Percentiles rank a stretch among this genome's conserved stretches.
Evolutionary conservation across 2,888 invertebrate genomes (phyloP).

Genomic region (Acholoe squamosa): DNA sequence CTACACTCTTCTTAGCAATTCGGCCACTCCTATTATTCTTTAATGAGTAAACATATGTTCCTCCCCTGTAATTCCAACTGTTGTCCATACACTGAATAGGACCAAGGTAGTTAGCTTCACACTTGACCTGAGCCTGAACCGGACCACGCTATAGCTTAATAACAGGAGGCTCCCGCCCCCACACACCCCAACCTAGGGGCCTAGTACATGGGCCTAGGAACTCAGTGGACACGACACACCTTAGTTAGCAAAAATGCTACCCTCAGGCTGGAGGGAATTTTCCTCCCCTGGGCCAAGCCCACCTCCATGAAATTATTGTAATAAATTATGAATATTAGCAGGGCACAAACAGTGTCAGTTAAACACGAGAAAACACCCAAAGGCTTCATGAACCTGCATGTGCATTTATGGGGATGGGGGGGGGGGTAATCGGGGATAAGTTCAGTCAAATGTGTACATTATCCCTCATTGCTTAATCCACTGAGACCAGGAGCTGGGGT

Average conservation of each 20-base stretch:
- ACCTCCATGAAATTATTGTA: conserved; percentile 17
- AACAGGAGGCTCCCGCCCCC: not conserved
- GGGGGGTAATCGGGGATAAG: not conserved
- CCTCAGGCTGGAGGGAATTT: not conserved
- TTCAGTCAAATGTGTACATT: not conserved
- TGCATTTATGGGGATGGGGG: not conserved
- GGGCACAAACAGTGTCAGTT: not conserved
- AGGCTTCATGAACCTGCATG: no score
- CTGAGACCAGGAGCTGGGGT: not conserved
- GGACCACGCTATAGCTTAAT: not conserved
- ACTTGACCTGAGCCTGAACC: conserved; percentile 5
- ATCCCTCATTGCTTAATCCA: not conserved
- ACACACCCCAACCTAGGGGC: not conserved
- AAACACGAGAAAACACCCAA: not conserved
- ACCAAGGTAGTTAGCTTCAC: not conserved
- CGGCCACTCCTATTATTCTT: no score
- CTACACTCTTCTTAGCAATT: no score
- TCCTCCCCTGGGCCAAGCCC: not conserved
- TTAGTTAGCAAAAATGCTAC: conserved; percentile 6
- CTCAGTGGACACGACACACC: not conserved
- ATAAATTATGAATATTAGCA: conserved; percentile 5
- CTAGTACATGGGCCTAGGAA: no score
- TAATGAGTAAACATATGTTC: no score
- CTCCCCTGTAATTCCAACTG: no score
- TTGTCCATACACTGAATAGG: no score